Conservation (phyloP, 2,888 invertebrate species). For the Lasioglossum calceatum region DNA sequence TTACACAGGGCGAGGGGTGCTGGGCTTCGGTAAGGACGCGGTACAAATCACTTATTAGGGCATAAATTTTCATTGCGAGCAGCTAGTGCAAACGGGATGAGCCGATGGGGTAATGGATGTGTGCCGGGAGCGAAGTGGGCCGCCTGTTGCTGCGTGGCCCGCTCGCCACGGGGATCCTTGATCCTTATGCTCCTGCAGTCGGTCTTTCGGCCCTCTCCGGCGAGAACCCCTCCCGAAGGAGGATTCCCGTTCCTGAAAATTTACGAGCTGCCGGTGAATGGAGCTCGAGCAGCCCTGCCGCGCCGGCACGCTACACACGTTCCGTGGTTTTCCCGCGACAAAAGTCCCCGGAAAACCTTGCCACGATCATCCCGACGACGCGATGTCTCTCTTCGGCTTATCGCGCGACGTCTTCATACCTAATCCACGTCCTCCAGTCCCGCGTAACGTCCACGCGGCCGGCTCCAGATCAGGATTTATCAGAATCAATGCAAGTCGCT, state of each 20-base stretch:
- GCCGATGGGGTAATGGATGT: conserved; percentile 77
- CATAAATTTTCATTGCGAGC: conserved; percentile 80
- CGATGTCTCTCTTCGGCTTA: conserved; percentile 42
- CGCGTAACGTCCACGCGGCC: background rate
- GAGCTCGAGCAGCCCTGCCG: conserved; percentile 50
- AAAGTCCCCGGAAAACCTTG: conserved; percentile 58
- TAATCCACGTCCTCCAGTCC: background rate
- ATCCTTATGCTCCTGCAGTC: conserved; percentile 78
- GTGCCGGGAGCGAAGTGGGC: conserved; percentile 77
- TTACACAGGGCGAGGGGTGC: background rate
- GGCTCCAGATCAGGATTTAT: background rate
- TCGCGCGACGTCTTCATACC: conserved; percentile 39
- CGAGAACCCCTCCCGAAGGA: conserved; percentile 76
- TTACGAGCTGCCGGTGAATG: conserved; percentile 78
- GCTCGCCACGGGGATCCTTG: conserved; percentile 81
- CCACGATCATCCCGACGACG: conserved; percentile 52
- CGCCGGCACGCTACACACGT: conserved; percentile 58
- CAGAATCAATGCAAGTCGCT: background rate
- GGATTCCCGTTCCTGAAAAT: conserved; percentile 78
- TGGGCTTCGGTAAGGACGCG: conserved; percentile 24
- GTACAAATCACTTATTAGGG: conserved; percentile 76
- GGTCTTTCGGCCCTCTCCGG: conserved; percentile 66
- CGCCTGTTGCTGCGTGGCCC: conserved; percentile 81
- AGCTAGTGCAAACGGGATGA: conserved; percentile 76
- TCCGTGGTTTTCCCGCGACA: conserved; percentile 73